These are phyloP conservation scores for Mayetiola destructor DNA, from an alignment of 2,888 invertebrate species.

Conservation along the genomic window DNA sequence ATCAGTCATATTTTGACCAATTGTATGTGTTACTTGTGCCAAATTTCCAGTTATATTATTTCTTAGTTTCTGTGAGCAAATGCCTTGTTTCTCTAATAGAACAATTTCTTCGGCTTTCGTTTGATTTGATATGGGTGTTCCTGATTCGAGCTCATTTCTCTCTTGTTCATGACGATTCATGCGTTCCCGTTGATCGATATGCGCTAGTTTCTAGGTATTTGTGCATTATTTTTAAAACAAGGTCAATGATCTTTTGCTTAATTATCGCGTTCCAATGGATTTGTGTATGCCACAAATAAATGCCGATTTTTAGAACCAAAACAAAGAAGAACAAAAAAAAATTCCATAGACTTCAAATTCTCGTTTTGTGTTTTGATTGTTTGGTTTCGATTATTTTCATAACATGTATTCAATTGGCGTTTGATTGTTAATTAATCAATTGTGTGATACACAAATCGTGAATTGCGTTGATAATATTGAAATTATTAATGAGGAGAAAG, in stretches of 20 bases:
- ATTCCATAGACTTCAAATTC: too few relatives aligned
- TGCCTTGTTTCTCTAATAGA: conserved; percentile 22
- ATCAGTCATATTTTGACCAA: conserved; percentile 23
- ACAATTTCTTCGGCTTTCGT: conserved; percentile 21
- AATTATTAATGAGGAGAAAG: neutral
- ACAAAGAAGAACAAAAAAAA: too few relatives aligned
- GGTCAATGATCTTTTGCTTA: neutral
- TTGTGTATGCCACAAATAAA: neutral
- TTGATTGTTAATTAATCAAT: too few relatives aligned
- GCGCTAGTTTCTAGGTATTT: conserved; percentile 19
- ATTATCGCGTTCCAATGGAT: neutral
- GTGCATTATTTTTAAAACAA: neutral
- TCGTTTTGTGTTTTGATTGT: too few relatives aligned
- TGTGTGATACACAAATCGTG: too few relatives aligned
- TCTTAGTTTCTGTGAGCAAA: conserved; percentile 21
- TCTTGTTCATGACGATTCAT: conserved; percentile 19
- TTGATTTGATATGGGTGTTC: conserved; percentile 15
- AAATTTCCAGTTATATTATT: conserved; percentile 21
- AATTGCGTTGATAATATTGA: too few relatives aligned
- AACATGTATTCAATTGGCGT: too few relatives aligned
- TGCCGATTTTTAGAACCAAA: neutral
- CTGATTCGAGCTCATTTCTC: conserved; percentile 14
- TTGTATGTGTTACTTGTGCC: conserved; percentile 21
- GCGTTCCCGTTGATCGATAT: conserved; percentile 21
- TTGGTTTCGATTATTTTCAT: too few relatives aligned